Conservation (phyloP, 2,797 vertebrate genomes). For the Mallotus villosus region DNA sequence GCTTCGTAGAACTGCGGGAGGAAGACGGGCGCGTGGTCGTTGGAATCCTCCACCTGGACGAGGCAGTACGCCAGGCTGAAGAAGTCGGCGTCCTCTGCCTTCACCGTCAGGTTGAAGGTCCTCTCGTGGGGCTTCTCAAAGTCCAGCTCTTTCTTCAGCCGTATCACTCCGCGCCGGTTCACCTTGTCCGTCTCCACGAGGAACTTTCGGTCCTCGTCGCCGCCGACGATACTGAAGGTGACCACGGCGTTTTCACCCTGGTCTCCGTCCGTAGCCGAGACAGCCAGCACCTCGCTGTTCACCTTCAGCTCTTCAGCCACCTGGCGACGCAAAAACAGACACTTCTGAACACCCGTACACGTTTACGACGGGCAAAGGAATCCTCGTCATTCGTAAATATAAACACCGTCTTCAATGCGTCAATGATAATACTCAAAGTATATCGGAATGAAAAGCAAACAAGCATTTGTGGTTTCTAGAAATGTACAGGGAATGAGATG, state of each 20-base stretch:
- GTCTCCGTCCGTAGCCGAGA: slow-evolving; percentile 83
- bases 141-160: slow-evolving; percentile 82
- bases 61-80: slow-evolving; percentile 80
- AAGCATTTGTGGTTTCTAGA: background rate
- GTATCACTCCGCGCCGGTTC: slow-evolving; percentile 74
- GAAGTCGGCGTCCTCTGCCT: slow-evolving; percentile 85
- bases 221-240: slow-evolving; percentile 83
- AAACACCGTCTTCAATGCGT: too few species aligned
- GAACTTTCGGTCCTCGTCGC: slow-evolving; percentile 86
- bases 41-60: slow-evolving; percentile 85
- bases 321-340: slow-evolving; percentile 30
- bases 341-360: background rate
- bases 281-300: slow-evolving; percentile 79
- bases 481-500: background rate
- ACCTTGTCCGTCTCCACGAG: slow-evolving; percentile 85
- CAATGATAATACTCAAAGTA: too few species aligned
- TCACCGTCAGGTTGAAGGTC: slow-evolving; percentile 86
- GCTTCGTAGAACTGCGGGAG: slow-evolving; percentile 85
- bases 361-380: background rate
- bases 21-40: slow-evolving; percentile 86
- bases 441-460: background rate
- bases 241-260: slow-evolving; percentile 84
- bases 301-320: slow-evolving; percentile 80
- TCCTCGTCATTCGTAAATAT: too few species aligned
- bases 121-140: slow-evolving; percentile 88